These are phyloP conservation scores for Ormia ochracea DNA, from an alignment of 2,888 invertebrate genomes.

Conservation along the genomic window DNA sequence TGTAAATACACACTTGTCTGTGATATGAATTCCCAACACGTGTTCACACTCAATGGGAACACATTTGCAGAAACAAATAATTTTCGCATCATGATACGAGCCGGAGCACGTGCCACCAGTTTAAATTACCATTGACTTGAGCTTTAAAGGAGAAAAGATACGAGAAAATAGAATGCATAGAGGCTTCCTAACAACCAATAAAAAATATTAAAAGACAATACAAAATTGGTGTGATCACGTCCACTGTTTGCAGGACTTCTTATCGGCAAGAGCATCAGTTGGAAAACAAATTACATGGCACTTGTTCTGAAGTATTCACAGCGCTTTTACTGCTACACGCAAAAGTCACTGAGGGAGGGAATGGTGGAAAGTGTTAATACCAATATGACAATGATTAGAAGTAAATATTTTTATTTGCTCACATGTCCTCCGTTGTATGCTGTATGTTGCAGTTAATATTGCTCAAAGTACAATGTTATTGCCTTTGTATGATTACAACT, in stretches of 20 bases:
- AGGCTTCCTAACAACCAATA: slow-evolving; percentile 27
- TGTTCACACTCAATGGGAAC: slow-evolving; percentile 70
- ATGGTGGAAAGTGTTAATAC: not conserved
- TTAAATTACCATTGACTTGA: slow-evolving; percentile 58
- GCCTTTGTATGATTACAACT: slow-evolving; percentile 45
- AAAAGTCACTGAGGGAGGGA: not conserved
- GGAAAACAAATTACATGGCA: slow-evolving; percentile 15
- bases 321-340: not conserved
- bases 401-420: slow-evolving; percentile 4
- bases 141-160: not conserved
- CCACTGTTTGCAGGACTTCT: slow-evolving; percentile 41
- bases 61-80: slow-evolving; percentile 9
- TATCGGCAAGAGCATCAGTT: slow-evolving; percentile 53
- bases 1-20: not conserved
- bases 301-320: not conserved
- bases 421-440: not conserved
- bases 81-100: slow-evolving; percentile 26
- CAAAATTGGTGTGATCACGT: slow-evolving; percentile 55
- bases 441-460: slow-evolving; percentile 21
- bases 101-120: slow-evolving; percentile 51
- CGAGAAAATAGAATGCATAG: not conserved
- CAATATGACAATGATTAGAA: slow-evolving; percentile 43
- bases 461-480: slow-evolving; percentile 37
- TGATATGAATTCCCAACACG: slow-evolving; percentile 68
- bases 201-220: slow-evolving; percentile 18